phyloP scores from a whole-genome alignment of 2,888 invertebrate species.

The Euphydryas editha region DNA sequence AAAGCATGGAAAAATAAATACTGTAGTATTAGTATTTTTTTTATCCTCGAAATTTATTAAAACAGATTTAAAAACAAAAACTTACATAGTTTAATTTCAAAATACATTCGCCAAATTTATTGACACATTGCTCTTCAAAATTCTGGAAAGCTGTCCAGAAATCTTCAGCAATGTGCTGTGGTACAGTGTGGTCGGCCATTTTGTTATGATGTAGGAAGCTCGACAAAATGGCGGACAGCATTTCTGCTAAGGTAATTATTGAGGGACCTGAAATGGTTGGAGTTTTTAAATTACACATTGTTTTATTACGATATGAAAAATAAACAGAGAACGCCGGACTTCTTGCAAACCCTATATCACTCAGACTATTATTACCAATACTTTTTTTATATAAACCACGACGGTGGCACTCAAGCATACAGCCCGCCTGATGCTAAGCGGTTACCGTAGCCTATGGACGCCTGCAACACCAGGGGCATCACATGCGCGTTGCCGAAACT shows the following conservation, averaged over 20 bases:
- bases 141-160: slow-evolving; percentile 64
- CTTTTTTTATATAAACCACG: too few species aligned
- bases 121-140: slow-evolving; percentile 64
- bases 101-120: slow-evolving; percentile 63
- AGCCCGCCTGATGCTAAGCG: too few species aligned
- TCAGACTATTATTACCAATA: too few species aligned
- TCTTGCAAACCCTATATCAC: too few species aligned
- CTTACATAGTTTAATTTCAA: slow-evolving; percentile 68
- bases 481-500: too few species aligned
- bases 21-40: too few species aligned
- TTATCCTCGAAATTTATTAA: too few species aligned
- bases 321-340: too few species aligned
- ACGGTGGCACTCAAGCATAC: too few species aligned
- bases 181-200: slow-evolving; percentile 78
- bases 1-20: too few species aligned
- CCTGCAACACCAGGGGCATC: too few species aligned
- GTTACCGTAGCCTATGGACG: too few species aligned
- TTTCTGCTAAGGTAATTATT: slow-evolving; percentile 64
- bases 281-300: neutral
- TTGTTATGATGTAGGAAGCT: slow-evolving; percentile 67
- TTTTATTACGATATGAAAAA: neutral
- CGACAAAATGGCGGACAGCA: slow-evolving; percentile 69
- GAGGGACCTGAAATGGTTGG: slow-evolving; percentile 65
- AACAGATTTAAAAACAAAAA: slow-evolving; percentile 34
- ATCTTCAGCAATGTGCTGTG: slow-evolving; percentile 67